phyloP scores from a whole-genome alignment of 2,888 invertebrate species.

The Pteria penguin region DNA sequence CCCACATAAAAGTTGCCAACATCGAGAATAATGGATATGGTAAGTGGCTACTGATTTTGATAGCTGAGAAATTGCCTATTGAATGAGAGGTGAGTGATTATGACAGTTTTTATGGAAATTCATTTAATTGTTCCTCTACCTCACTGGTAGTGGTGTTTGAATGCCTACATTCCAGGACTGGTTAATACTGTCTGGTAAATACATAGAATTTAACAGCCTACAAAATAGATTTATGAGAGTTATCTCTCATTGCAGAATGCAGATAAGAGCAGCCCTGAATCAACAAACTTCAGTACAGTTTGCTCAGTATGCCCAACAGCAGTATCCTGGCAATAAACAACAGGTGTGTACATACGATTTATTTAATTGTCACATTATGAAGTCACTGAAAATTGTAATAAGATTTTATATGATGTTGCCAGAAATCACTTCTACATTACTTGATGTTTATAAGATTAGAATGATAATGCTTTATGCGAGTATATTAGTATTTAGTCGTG shows the following conservation, averaged over 20 bases:
- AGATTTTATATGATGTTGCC: too few relatives aligned
- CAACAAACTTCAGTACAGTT: conserved; percentile 87
- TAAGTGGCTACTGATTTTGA: neutral
- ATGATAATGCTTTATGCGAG: too few relatives aligned
- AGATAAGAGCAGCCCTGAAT: conserved; percentile 97
- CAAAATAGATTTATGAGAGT: neutral
- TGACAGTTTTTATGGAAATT: neutral
- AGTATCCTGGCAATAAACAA: conserved; percentile 85
- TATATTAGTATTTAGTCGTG: too few relatives aligned
- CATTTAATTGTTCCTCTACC: neutral
- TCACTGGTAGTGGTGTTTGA: neutral
- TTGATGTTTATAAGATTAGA: too few relatives aligned
- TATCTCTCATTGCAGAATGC: conserved; percentile 78
- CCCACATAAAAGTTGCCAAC: neutral
- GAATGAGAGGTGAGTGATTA: neutral
- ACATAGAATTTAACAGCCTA: neutral
- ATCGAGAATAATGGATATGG: neutral
- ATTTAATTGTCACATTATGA: too few relatives aligned
- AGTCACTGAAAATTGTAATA: too few relatives aligned
- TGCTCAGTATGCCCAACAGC: conserved; percentile 95
- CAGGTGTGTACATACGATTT: conserved; percentile 80
- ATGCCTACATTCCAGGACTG: neutral
- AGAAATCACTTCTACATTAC: too few relatives aligned
- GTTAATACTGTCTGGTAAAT: too few relatives aligned
- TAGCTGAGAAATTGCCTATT: neutral